Conservation (phyloP, 2,113 vertebrate genomes). For the Oryzias woworae region DNA sequence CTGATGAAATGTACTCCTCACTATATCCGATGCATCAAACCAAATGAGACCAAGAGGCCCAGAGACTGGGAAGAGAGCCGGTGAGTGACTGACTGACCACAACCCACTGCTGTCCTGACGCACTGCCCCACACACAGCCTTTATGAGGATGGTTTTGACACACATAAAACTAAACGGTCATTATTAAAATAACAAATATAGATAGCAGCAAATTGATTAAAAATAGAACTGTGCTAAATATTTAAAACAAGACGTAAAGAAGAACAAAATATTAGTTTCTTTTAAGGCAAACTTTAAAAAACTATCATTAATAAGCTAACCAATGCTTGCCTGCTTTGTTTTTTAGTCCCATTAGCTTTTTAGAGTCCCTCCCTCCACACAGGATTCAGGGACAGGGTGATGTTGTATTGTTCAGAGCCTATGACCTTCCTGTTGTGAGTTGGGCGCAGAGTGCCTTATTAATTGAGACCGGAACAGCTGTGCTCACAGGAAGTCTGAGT, state of each 20-base stretch:
- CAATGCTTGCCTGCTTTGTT: too few relatives aligned
- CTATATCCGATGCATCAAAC: conserved; percentile 99
- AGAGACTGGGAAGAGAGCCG: conserved; percentile 97
- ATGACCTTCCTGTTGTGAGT: conserved; percentile 74
- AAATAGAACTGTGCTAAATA: too few relatives aligned
- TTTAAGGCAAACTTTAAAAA: too few relatives aligned
- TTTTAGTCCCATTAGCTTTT: too few relatives aligned
- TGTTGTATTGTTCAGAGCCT: conserved; percentile 64
- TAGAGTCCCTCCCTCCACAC: not conserved
- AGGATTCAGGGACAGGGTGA: conserved; percentile 13
- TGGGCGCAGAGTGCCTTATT: conserved; percentile 31
- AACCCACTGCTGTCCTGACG: not conserved
- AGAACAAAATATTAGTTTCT: too few relatives aligned
- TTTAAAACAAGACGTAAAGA: too few relatives aligned
- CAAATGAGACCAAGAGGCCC: conserved; percentile 96
- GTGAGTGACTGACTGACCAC: conserved; percentile 69
- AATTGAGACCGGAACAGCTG: conserved; percentile 64
- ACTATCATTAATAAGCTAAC: too few relatives aligned
- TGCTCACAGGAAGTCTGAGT: conserved; percentile 65
- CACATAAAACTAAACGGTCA: too few relatives aligned
- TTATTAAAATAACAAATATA: too few relatives aligned
- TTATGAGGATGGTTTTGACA: too few relatives aligned
- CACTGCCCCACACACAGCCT: not conserved
- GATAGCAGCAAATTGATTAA: too few relatives aligned
- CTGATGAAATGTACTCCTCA: conserved; percentile 98